phyloP scores from a whole-genome alignment of 35 echinoderm and acorn worm species.

The Anneissia japonica region DNA sequence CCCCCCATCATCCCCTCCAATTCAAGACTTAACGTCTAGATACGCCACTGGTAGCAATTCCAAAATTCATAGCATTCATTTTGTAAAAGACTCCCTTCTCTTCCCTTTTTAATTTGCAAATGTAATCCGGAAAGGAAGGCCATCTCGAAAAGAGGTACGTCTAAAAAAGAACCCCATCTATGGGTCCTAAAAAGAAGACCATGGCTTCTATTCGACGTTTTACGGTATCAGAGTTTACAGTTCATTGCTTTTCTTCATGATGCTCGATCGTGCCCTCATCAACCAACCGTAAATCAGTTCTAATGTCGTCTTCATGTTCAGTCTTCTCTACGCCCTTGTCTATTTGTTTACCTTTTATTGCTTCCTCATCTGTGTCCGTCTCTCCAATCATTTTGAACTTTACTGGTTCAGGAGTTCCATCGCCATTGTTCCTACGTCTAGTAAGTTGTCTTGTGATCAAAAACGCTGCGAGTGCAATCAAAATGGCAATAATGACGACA shows the following conservation, averaged over 20 bases:
- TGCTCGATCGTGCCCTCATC: not conserved
- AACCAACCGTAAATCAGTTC: not conserved
- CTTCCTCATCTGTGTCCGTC: not conserved
- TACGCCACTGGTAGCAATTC: no score
- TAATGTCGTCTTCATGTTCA: not conserved
- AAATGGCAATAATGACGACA: not conserved
- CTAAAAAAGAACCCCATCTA: no score
- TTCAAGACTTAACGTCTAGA: no score
- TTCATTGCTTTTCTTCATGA: not conserved
- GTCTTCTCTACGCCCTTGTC: not conserved
- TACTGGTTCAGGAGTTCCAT: not conserved
- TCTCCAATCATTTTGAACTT: not conserved
- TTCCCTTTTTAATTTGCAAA: no score
- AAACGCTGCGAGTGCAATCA: not conserved
- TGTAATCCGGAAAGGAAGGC: no score
- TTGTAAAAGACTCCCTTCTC: no score
- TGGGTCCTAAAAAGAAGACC: no score
- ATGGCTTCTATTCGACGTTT: no score
- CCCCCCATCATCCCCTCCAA: no score
- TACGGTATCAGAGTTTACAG: no score
- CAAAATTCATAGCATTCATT: no score
- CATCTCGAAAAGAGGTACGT: no score
- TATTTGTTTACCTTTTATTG: not conserved
- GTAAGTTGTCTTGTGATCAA: not conserved
- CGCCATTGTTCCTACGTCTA: not conserved